Base-by-base conservation (phyloP, 2,113 vertebrate genomes). In the Tachycineta bicolor region DNA sequence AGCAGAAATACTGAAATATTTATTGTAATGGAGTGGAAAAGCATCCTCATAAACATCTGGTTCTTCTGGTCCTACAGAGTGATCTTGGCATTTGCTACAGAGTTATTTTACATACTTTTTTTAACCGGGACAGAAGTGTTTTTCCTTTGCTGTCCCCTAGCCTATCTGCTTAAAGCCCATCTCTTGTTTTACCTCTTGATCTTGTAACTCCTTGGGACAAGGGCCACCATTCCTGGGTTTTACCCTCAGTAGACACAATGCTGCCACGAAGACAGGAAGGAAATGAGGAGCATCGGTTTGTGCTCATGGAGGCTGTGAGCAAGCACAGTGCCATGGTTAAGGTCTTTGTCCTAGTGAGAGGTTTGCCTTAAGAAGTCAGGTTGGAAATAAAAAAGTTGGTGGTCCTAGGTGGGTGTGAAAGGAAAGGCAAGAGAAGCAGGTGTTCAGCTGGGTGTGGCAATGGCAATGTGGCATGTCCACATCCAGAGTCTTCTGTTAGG, bases 221-320 rank as follows among this genome's bases (percentile, higher is more conserved):
- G 50, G 70, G 55, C n/a, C 6, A 0, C 33, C 3, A 0, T 37
- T 53, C 34, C 64, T 85, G 56, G 26, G 25, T 49, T 63, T 75
- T 83, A 47, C 21, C 11, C 25, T 74, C 0, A 0, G 13, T 53
- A 34, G 70, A 67, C 3, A 6, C 10, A 34, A 24, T 69, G 44
- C 37, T 91, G 60, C 76, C 5, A 1, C 22, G 9, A 58, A 44
- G 39, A 11, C 5, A 1, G 39, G 25, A 24, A 29, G 1, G 5
- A 62, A 59, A 46, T 0, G 0, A 73, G 60, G 52, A n/a, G 50
- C 1, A 0, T 23, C 0, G 1, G 8, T 63, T 46, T 69, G 49
- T n/a, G 69, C 37, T 74, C 58, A 18, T 4, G 1, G 37, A 47
- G 26, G 9, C 80, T 1, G 3, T 1, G 2, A 68, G 39, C n/a